Base-by-base conservation (phyloP, 2,113 vertebrate genomes). In the Panthera tigris region DNA sequence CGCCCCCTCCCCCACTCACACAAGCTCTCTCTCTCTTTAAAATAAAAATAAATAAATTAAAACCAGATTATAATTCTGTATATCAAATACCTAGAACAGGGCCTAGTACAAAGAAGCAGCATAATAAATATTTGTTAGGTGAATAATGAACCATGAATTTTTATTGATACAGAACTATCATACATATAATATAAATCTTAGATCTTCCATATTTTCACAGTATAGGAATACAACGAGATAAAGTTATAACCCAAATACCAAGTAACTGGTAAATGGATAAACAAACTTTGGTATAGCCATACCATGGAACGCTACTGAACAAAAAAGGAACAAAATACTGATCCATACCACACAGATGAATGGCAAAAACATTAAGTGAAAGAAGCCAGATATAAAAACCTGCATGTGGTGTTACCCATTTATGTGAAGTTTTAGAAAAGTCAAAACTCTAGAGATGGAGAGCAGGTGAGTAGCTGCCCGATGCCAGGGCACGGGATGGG, bases 341-440 rank as follows among this genome's bases (percentile, higher is more conserved):
- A 85, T 69, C 33, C 1, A 25, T 11, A n/a, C 33, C 76, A 29
- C 63, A 55, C 57, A 31, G 11, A 79, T 81, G 12, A 85, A 45
- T 89, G 68, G 82, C 41, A 94, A 65, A 93, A 95, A 71, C 1
- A 50, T 66, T 90, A 85, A n/a, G 14, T 57, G 5, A 73, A 57
- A 92, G 41, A 90, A 91, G 13, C 29, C 71, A 89, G 25, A 10
- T 57, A 45, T 12, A 84, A 83, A 84, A 68, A 79, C 31, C 31
- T 68, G 12, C 48, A n/a, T 23, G n/a, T 94, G 10, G 15, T 76
- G 23, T 90, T 87, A 48, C 90, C 36, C 12, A 63, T 68, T 63
- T 91, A 74, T 29, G 21, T 90, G 85, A 94, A 79, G 66, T 83
- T 93, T 89, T 55, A 36, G 65, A 41, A 52, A 39, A 89, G 36